Percentiles rank a stretch among this genome's conserved stretches.
Conservation (phyloP, 2,888 invertebrate genomes). For the Caenorhabditis uteleia region DNA sequence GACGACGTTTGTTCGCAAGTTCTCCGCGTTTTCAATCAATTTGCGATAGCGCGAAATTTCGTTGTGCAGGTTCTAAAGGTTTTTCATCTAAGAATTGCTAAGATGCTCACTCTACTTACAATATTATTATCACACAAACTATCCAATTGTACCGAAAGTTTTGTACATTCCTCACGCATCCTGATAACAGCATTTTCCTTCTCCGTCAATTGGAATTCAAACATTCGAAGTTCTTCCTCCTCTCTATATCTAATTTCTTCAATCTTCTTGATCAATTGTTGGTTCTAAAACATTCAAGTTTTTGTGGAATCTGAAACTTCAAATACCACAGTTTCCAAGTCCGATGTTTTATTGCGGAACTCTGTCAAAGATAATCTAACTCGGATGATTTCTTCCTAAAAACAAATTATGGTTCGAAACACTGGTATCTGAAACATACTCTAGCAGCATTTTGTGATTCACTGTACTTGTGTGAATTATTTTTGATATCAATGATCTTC, state of each 20-base stretch:
- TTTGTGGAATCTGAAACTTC: not conserved
- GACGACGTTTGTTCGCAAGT: constrained; percentile 7
- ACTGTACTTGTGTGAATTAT: constrained; percentile 17
- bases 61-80: constrained; percentile 16
- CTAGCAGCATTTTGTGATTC: constrained; percentile 9
- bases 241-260: constrained; percentile 20
- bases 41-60: constrained; percentile 32
- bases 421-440: constrained; percentile 1
- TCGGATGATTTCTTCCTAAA: constrained; percentile 27
- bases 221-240: constrained; percentile 20
- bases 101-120: constrained; percentile 5
- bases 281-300: constrained; percentile 13
- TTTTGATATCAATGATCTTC: constrained; percentile 25
- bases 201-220: constrained; percentile 17
- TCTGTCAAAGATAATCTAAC: constrained; percentile 18
- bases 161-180: constrained; percentile 33
- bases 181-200: constrained; percentile 20
- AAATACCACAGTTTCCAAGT: constrained; percentile 16
- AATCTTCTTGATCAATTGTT: constrained; percentile 18
- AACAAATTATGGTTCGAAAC: not conserved
- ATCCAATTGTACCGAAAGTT: constrained; percentile 24
- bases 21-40: constrained; percentile 28
- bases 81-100: not conserved
- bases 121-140: constrained; percentile 28
- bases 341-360: constrained; percentile 19